A percentile compares a stretch with the other conserved stretches of the same genome.
These are phyloP conservation scores for Sphinx pinastri DNA, from an alignment of 2,888 invertebrate genomes.

Conservation along the genomic window DNA sequence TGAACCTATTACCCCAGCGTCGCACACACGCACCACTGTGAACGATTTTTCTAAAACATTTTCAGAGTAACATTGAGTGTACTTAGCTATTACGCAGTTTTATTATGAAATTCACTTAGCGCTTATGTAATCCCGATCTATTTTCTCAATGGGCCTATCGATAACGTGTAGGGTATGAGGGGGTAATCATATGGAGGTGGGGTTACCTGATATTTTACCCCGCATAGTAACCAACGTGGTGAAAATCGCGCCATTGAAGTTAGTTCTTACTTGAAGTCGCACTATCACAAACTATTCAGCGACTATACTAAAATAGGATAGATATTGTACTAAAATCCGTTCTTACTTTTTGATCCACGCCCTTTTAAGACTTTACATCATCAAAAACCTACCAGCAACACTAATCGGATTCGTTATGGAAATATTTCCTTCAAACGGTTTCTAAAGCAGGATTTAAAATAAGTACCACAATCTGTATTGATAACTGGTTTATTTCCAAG, in stretches of 20 bases:
- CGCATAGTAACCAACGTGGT: not conserved
- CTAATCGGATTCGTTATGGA: too few relatives aligned
- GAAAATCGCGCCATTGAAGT: not conserved
- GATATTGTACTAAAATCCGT: too few relatives aligned
- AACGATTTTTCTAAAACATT: not conserved
- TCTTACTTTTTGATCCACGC: too few relatives aligned
- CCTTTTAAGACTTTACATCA: too few relatives aligned
- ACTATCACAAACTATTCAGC: too few relatives aligned
- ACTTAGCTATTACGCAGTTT: slow-evolving; percentile 20
- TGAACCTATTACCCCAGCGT: not conserved
- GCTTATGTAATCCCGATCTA: slow-evolving; percentile 9
- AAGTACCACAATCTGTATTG: not conserved
- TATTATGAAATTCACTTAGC: slow-evolving; percentile 24
- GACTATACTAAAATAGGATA: too few relatives aligned
- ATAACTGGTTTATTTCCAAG: not conserved
- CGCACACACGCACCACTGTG: not conserved
- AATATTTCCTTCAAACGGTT: too few relatives aligned
- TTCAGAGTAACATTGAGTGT: slow-evolving; percentile 7
- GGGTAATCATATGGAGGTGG: too few relatives aligned
- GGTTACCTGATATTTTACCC: not conserved
- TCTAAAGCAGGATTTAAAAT: not conserved
- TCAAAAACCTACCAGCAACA: not conserved
- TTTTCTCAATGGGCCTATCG: not conserved
- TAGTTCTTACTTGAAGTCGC: too few relatives aligned
- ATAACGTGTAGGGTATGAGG: too few relatives aligned